Conservation (phyloP, 2,113 vertebrate genomes). For the Nothoprocta perdicaria region DNA sequence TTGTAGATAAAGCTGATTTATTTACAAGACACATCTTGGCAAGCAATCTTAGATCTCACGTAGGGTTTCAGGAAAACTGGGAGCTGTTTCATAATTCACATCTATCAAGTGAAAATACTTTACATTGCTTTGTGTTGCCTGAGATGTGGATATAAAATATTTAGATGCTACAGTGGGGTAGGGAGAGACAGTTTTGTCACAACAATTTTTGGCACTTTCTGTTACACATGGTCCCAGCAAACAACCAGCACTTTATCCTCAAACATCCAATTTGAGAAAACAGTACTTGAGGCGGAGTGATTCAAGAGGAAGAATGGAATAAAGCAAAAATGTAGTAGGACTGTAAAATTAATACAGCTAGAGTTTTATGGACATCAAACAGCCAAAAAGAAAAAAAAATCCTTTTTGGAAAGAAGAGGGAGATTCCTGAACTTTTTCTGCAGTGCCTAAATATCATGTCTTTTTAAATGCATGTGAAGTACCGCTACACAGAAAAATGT, state of each 20-base stretch:
- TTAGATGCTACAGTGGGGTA: slow-evolving; percentile 43
- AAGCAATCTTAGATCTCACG: slow-evolving; percentile 68
- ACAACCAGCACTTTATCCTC: background rate
- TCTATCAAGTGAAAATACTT: slow-evolving; percentile 70
- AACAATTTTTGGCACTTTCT: slow-evolving; percentile 34
- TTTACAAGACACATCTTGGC: slow-evolving; percentile 70
- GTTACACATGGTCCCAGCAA: background rate
- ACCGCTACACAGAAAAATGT: rapidly evolving
- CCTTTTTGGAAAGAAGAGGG: background rate
- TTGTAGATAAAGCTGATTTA: slow-evolving; percentile 60
- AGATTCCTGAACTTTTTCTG: background rate
- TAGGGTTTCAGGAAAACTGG: slow-evolving; percentile 61
- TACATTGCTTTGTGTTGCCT: slow-evolving; percentile 61
- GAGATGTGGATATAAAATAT: slow-evolving; percentile 69
- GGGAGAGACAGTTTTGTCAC: slow-evolving; percentile 52
- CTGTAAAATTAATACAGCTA: background rate
- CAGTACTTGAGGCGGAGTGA: background rate
- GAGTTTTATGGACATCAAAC: background rate
- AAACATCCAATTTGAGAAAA: slow-evolving; percentile 9
- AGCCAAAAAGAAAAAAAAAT: background rate
- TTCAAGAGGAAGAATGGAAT: background rate
- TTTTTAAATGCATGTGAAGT: background rate
- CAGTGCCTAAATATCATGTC: background rate
- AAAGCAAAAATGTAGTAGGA: background rate
- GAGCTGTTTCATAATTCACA: slow-evolving; percentile 74